Evolutionary conservation across 2,113 vertebrate species (phyloP).

Genomic region (Archilochus colubris): DNA sequence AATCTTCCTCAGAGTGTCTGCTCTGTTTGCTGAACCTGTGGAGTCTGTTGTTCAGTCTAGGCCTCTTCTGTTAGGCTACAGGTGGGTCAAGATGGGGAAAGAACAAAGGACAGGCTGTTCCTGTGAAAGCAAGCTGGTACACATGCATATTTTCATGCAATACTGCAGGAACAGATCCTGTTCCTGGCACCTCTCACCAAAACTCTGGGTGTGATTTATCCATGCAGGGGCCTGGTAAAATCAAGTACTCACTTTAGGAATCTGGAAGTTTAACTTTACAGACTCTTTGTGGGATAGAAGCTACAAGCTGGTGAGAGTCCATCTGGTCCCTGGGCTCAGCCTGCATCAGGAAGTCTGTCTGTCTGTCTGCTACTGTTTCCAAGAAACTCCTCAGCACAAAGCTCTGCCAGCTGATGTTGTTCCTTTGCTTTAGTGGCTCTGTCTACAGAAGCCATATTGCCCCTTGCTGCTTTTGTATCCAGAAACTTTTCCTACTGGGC

Average conservation of each 20-base stretch:
- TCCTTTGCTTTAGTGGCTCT: constrained; percentile 47
- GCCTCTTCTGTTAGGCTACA: constrained; percentile 33
- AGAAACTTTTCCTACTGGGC: constrained; percentile 47
- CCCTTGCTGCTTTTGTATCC: constrained; percentile 22
- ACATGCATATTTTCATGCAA: not conserved
- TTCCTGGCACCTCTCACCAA: not conserved
- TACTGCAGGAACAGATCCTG: not conserved
- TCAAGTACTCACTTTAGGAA: not conserved
- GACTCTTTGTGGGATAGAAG: not conserved
- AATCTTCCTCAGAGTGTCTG: constrained; percentile 58
- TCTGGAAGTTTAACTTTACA: not conserved
- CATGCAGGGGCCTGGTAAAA: constrained; percentile 18
- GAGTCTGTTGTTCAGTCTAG: constrained; percentile 28
- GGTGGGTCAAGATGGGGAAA: not conserved
- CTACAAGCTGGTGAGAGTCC: not conserved
- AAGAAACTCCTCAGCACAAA: constrained; percentile 60
- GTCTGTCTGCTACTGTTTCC: constrained; percentile 31
- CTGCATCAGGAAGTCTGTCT: constrained; percentile 32
- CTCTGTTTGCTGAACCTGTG: constrained; percentile 65
- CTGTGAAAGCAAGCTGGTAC: not conserved
- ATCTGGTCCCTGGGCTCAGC: constrained; percentile 39
- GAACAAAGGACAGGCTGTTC: constrained; percentile 2
- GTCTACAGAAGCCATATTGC: not conserved
- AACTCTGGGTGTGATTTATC: not conserved
- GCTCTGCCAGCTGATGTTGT: constrained; percentile 33